Evolutionary conservation across 2,888 invertebrate genomes (phyloP).

Genomic region (Sympetrum striolatum): DNA sequence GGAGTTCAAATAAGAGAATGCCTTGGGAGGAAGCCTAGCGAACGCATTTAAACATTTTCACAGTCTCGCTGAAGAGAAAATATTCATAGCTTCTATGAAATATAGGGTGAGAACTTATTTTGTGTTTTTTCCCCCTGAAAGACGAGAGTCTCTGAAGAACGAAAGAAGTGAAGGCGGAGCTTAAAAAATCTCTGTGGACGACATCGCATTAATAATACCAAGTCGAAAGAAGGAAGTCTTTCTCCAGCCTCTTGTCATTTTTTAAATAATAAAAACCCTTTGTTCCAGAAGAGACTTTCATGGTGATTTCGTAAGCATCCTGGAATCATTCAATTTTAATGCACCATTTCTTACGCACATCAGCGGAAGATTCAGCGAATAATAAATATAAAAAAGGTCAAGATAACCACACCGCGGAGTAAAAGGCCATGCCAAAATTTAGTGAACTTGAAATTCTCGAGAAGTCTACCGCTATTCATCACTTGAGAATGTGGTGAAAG

Average conservation of each 20-base stretch:
- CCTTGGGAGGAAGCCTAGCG: not conserved
- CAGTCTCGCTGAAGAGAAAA: not conserved
- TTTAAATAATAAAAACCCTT: constrained; percentile 20
- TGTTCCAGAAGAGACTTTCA: constrained; percentile 3
- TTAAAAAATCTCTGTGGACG: constrained; percentile 20
- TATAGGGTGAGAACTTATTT: not conserved
- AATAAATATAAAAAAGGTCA: not conserved
- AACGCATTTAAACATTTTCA: not conserved
- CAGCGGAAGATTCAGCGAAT: not conserved
- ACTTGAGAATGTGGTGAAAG: not conserved
- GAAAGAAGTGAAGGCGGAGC: not conserved
- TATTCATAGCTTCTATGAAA: not conserved
- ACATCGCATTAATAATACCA: constrained; percentile 24
- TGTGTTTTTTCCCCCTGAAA: not conserved
- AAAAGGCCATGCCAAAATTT: not conserved
- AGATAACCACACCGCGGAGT: not conserved
- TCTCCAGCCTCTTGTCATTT: not conserved
- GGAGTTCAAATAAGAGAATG: not conserved
- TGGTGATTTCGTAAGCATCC: not conserved
- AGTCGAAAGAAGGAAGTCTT: constrained; percentile 29
- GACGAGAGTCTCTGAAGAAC: not conserved
- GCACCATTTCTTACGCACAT: not conserved
- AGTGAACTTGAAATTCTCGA: not conserved
- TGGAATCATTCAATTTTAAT: constrained; percentile 4
- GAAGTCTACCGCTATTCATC: not conserved